Evolutionary conservation across 2,888 invertebrate species (phyloP).

Genomic region (Chromoteleia sp.): DNA sequence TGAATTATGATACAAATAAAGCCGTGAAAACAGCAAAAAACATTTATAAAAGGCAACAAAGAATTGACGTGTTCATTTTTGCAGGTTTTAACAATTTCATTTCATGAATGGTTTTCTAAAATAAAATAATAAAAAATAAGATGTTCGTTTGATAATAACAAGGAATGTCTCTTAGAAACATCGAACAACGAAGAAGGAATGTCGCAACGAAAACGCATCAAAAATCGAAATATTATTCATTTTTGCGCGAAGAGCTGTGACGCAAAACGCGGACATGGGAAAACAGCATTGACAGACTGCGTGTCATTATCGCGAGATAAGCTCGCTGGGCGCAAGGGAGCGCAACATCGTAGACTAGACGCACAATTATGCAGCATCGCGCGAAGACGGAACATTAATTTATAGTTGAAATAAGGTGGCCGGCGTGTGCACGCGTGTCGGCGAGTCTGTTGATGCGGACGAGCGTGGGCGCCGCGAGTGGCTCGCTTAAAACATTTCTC

Average conservation of each 20-base stretch:
- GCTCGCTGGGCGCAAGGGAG: constrained; percentile 73
- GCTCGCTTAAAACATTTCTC: constrained; percentile 84
- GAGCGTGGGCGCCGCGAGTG: constrained; percentile 81
- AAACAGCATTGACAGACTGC: constrained; percentile 63
- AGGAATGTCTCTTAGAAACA: too few species aligned
- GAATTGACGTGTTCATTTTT: too few species aligned
- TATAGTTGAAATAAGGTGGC: constrained; percentile 82
- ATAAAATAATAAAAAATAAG: too few species aligned
- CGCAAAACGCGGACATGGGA: constrained; percentile 36
- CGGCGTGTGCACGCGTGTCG: constrained; percentile 82
- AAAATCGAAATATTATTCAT: constrained; percentile 39
- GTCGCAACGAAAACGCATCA: too few species aligned
- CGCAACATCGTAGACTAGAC: constrained; percentile 65
- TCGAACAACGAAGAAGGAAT: too few species aligned
- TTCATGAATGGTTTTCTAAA: too few species aligned
- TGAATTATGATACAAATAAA: too few species aligned
- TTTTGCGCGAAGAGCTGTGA: constrained; percentile 26
- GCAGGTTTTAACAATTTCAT: too few species aligned
- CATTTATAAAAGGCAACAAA: too few species aligned
- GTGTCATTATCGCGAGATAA: constrained; percentile 78
- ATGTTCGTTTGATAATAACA: too few species aligned
- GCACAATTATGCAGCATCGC: constrained; percentile 82
- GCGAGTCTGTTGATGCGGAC: constrained; percentile 81
- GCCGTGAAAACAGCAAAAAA: too few species aligned
- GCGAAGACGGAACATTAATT: constrained; percentile 83